A percentile compares a stretch with the other conserved stretches of the same genome.
Evolutionary conservation across 2,113 vertebrate genomes (phyloP).

Genomic region (Tenebrosternarchus preto): DNA sequence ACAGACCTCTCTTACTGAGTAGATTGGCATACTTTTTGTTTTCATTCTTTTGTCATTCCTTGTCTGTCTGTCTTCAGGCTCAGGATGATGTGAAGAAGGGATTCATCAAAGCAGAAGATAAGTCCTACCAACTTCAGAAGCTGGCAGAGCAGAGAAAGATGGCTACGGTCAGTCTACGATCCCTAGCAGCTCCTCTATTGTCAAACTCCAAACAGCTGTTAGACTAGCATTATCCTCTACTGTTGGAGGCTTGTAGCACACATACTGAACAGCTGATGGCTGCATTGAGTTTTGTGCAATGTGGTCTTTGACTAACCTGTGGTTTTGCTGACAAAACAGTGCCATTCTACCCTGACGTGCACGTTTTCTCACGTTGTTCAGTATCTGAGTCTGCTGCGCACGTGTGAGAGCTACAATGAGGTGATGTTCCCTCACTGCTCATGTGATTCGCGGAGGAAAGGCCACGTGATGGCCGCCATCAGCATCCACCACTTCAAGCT

Average conservation of each 20-base stretch:
- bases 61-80: slow-evolving; percentile 73
- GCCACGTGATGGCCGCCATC: slow-evolving; percentile 92
- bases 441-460: slow-evolving; percentile 93
- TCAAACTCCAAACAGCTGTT: neutral
- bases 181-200: neutral
- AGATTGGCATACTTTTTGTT: neutral
- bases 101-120: slow-evolving; percentile 95
- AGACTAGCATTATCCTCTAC: too few relatives aligned
- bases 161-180: slow-evolving; percentile 83
- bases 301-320: too few relatives aligned
- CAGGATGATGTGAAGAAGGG: slow-evolving; percentile 96
- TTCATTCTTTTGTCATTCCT: slow-evolving; percentile 7
- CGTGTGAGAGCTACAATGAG: slow-evolving; percentile 95
- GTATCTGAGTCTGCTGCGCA: slow-evolving; percentile 92
- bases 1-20: neutral
- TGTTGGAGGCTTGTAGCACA: too few relatives aligned
- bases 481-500: slow-evolving; percentile 96
- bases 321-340: neutral
- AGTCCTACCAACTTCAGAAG: slow-evolving; percentile 96
- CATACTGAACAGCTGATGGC: too few relatives aligned
- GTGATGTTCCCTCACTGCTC: slow-evolving; percentile 94
- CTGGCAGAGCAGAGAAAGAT: slow-evolving; percentile 95
- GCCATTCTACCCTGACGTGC: neutral
- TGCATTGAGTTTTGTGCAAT: too few relatives aligned
- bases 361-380: slow-evolving; percentile 59